A percentile compares a stretch with the other conserved stretches of the same genome.
Conservation (phyloP, 2,888 invertebrate genomes). For the Tachina fera region DNA sequence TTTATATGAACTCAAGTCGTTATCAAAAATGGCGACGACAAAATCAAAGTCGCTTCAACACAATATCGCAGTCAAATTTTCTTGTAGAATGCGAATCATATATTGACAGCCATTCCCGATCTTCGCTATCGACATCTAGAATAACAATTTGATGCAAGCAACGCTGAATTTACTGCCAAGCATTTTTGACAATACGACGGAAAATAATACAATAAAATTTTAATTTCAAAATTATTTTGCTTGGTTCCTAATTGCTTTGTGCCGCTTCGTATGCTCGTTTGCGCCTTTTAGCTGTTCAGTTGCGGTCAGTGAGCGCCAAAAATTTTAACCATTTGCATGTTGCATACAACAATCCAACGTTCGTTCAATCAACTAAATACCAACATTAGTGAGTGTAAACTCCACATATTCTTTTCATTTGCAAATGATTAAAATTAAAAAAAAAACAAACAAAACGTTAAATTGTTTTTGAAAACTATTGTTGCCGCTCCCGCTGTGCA, state of each 20-base stretch:
- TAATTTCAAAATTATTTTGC: neutral
- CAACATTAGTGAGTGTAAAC: slow-evolving; percentile 24
- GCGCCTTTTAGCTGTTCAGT: slow-evolving; percentile 55
- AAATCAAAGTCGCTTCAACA: no score
- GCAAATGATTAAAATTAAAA: slow-evolving; percentile 24
- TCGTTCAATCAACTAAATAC: slow-evolving; percentile 59
- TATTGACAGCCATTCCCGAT: no score
- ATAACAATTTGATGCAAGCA: no score
- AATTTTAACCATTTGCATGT: slow-evolving; percentile 69
- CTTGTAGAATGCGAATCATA: no score
- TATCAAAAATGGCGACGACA: no score
- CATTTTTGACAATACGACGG: neutral
- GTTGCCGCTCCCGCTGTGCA: slow-evolving; percentile 43
- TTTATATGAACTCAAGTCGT: no score
- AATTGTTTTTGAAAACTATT: slow-evolving; percentile 35
- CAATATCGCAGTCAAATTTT: no score
- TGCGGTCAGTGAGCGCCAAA: slow-evolving; percentile 70
- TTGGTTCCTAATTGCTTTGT: slow-evolving; percentile 32
- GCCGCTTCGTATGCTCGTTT: neutral
- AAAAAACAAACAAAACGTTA: slow-evolving; percentile 38
- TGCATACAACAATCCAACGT: slow-evolving; percentile 59
- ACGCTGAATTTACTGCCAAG: no score
- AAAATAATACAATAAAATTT: neutral
- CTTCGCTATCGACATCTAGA: no score
- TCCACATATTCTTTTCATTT: slow-evolving; percentile 15